phyloP scores from a whole-genome alignment of 92 coral and sea anemone genomes.

The Porites cylindrica region DNA sequence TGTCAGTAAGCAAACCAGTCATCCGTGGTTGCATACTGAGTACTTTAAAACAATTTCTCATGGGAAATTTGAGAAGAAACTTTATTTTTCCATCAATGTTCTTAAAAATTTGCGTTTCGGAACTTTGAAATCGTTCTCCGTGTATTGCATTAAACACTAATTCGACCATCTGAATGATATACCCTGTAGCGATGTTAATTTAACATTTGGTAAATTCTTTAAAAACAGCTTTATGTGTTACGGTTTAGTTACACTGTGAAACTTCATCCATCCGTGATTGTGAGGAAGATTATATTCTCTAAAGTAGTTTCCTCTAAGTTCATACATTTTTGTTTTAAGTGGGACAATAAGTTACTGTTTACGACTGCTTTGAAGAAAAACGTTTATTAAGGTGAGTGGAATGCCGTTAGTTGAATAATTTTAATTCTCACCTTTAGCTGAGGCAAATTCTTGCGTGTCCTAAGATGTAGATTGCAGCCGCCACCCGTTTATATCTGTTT shows the following conservation, averaged over 20 bases:
- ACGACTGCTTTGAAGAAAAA: constrained; percentile 4
- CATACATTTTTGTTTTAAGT: neutral
- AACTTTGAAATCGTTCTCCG: constrained; percentile 1
- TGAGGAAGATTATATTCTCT: neutral
- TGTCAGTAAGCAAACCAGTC: neutral
- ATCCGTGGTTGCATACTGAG: constrained; percentile 1
- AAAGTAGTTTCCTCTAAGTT: constrained; percentile 6
- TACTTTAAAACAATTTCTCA: constrained; percentile 11
- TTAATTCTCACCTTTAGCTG: neutral
- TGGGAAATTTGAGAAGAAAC: neutral
- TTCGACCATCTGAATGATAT: neutral
- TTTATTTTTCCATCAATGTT: constrained; percentile 15
- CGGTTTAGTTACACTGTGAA: neutral
- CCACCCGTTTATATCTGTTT: constrained; percentile 10
- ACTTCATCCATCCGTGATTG: constrained; percentile 14
- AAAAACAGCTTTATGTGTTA: constrained; percentile 1
- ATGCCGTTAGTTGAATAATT: constrained; percentile 7
- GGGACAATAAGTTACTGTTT: constrained; percentile 11
- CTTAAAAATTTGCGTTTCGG: neutral
- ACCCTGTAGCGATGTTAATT: constrained; percentile 4
- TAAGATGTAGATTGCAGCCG: constrained; percentile 18
- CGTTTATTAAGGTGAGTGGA: neutral
- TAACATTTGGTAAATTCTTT: constrained; percentile 2
- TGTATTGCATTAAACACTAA: constrained; percentile 5
- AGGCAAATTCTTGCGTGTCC: constrained; percentile 12